Evolutionary conservation across 2,797 vertebrate genomes (phyloP), one percentile per base, ranked within the genome.

Genomic region (Phaenicophaeus curvirostris): DNA sequence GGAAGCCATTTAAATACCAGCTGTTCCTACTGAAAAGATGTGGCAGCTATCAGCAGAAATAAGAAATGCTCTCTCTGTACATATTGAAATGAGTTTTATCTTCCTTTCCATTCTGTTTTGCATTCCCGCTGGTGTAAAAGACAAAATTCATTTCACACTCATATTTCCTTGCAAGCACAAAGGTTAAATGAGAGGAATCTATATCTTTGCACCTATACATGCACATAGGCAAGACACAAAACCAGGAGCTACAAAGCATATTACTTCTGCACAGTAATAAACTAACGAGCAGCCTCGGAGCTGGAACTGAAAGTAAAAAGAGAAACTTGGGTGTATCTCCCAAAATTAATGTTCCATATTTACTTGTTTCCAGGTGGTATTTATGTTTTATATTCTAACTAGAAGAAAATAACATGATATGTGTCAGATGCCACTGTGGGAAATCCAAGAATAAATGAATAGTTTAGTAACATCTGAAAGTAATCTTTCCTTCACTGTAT

Each of bases 1-100:
- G 94, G 78, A 97, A 97, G 94, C 92, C 96, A 97, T 97, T 96
- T 96, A 97, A 88, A 93, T 95, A 86, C 96, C 97, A 98, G 97
- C 97, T 98, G 97, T 95, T 97, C 90, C 89, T 90, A 78, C 93
- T 96, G 96, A 97, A 97, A 97, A 93, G 95, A 97, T 91, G 94
- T 88, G 92, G 90, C 92, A 90, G 94, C 83, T 81, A 95, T 97
- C 96, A 98, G 94, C 95, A 95, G 89, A 79, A 97, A 97, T 88
- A 95, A 44, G 91, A 95, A 93, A 94, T 61, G 95, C 67, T 89
- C 89, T 92, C 91, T 69, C 76, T 73, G 85, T 93, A 83, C 89
- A 82, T 95, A 96, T 95, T 97, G 86, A 97, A 97, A 97, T 95
- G 85, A 85, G 78, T 76, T 88, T 95, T 92, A 95, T 96, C 86